Percentiles rank a stretch among this genome's conserved stretches.
Conservation (phyloP, 2,888 invertebrate genomes). For the Aspidiotus rigidus region DNA sequence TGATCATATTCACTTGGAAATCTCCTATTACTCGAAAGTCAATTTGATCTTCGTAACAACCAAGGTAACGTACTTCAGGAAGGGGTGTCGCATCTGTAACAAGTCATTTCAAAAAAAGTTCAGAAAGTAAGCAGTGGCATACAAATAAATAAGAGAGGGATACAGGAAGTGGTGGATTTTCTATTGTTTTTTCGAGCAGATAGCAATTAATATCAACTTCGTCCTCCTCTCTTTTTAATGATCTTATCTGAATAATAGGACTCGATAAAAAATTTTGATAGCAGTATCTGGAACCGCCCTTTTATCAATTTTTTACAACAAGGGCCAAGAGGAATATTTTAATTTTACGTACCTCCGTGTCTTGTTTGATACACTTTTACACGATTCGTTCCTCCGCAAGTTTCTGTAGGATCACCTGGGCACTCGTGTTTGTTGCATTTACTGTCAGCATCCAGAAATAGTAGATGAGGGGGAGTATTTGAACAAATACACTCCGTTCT, state of each 20-base stretch:
- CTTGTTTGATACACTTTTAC: slow-evolving; percentile 19
- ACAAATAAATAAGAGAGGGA: too few relatives aligned
- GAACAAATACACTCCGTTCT: slow-evolving; percentile 38
- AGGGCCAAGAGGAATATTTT: neutral
- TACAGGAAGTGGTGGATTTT: too few relatives aligned
- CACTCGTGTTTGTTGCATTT: slow-evolving; percentile 36
- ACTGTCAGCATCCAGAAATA: slow-evolving; percentile 31
- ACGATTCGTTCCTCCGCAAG: slow-evolving; percentile 35
- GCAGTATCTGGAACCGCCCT: neutral
- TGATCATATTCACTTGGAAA: neutral
- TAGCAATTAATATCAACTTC: too few relatives aligned
- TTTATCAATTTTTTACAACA: neutral
- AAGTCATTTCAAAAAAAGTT: too few relatives aligned
- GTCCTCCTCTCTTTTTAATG: too few relatives aligned
- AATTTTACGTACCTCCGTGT: slow-evolving; percentile 5
- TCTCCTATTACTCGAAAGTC: slow-evolving; percentile 8
- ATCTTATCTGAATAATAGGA: too few relatives aligned
- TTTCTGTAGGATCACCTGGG: slow-evolving; percentile 35
- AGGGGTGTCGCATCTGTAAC: neutral
- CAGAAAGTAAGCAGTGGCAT: too few relatives aligned
- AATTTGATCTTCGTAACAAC: slow-evolving; percentile 20
- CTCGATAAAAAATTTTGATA: neutral
- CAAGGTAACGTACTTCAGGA: neutral
- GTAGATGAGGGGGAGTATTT: slow-evolving; percentile 29
- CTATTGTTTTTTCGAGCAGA: too few relatives aligned